These are phyloP conservation scores for Cygnus atratus DNA, from an alignment of 2,113 vertebrate species.

Conservation along the genomic window DNA sequence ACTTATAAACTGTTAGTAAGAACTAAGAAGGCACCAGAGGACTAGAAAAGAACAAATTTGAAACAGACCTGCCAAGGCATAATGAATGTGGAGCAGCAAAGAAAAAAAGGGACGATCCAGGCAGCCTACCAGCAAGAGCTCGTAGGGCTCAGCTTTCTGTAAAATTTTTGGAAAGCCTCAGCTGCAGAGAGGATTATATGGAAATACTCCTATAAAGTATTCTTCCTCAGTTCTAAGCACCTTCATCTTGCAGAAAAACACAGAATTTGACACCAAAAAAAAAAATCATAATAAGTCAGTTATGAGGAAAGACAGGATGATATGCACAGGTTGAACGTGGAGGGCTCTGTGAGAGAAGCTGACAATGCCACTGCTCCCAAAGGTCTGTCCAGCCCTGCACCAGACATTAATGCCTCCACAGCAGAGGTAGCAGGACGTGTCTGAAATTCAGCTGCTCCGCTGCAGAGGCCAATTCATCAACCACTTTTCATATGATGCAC, in stretches of 20 bases:
- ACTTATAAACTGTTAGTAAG: background rate
- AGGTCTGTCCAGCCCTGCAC: background rate
- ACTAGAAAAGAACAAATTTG: background rate
- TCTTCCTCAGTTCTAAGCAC: background rate
- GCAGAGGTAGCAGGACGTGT: background rate
- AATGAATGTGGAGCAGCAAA: background rate
- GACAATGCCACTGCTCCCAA: background rate
- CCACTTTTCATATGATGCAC: background rate
- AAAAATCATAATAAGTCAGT: background rate
- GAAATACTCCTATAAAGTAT: background rate
- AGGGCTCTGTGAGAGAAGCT: background rate
- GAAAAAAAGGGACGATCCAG: background rate
- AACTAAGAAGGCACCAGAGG: background rate
- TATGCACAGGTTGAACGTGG: accelerated
- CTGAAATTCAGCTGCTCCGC: background rate
- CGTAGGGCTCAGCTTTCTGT: background rate
- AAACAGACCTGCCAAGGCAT: background rate
- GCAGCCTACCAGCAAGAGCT: background rate
- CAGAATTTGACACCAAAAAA: background rate
- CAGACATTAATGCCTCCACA: background rate
- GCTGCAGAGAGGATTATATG: background rate
- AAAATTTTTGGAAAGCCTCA: background rate
- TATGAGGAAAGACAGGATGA: background rate
- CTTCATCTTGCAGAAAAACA: background rate
- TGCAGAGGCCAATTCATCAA: background rate